These are phyloP conservation scores for Erythrolamprus reginae DNA, from an alignment of 2,113 vertebrate species.

Conservation along the genomic window DNA sequence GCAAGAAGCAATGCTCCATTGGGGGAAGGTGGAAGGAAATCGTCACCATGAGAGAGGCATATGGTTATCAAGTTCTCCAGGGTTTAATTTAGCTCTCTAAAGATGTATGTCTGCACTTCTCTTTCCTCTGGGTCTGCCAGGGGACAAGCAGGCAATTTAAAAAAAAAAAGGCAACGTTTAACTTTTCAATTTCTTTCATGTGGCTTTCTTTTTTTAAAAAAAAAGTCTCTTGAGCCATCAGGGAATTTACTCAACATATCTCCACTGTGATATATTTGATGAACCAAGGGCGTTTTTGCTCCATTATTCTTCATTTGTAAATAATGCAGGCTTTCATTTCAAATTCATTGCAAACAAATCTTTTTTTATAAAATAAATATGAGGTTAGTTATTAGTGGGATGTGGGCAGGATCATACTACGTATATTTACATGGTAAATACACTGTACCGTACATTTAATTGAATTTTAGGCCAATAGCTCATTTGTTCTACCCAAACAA, in stretches of 20 bases:
- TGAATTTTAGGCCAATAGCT: neutral
- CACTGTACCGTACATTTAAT: neutral
- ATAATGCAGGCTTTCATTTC: neutral
- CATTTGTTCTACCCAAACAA: neutral
- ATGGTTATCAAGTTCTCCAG: neutral
- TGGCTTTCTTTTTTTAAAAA: neutral
- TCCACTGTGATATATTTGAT: neutral
- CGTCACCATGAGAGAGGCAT: neutral
- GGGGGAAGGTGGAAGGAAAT: neutral
- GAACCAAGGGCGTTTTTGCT: neutral
- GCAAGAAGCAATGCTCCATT: neutral
- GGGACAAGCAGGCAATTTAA: neutral
- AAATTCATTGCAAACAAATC: neutral
- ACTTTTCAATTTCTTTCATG: neutral
- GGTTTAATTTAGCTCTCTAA: neutral
- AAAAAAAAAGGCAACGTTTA: neutral
- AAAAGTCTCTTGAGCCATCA: neutral
- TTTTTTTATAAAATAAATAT: neutral
- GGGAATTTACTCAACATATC: neutral
- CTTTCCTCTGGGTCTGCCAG: neutral
- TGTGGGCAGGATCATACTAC: neutral
- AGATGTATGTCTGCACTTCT: neutral
- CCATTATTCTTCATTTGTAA: neutral
- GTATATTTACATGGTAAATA: neutral
- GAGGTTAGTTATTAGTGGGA: neutral